phyloP scores from a whole-genome alignment of 2,113 vertebrate species.

The Toxotes jaculatrix region DNA sequence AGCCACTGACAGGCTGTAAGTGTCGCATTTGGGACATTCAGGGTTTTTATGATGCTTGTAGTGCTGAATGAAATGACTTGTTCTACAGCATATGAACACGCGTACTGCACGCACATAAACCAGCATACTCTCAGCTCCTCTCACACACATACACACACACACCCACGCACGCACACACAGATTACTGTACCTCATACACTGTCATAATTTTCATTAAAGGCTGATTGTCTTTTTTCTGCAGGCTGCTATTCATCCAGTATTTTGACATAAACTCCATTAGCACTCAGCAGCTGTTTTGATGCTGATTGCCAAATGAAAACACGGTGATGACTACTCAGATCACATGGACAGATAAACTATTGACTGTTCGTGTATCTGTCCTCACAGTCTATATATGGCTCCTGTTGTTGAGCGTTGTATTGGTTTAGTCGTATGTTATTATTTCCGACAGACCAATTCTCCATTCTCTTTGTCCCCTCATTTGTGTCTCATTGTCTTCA shows the following conservation, averaged over 20 bases:
- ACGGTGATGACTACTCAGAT: slow-evolving; percentile 23
- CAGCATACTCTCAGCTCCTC: not conserved
- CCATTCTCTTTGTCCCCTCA: slow-evolving; percentile 7
- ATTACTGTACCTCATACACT: no score
- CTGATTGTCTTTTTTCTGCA: slow-evolving; percentile 11
- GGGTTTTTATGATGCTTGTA: slow-evolving; percentile 30
- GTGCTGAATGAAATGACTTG: slow-evolving; percentile 9
- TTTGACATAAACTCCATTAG: slow-evolving; percentile 20
- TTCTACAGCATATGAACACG: slow-evolving; percentile 6
- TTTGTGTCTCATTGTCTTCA: slow-evolving; percentile 5
- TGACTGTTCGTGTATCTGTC: slow-evolving; percentile 14
- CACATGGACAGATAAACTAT: slow-evolving; percentile 31
- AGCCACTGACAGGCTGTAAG: slow-evolving; percentile 46
- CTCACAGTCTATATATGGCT: not conserved
- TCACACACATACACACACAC: not conserved
- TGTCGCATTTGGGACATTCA: slow-evolving; percentile 55
- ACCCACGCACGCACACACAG: not conserved
- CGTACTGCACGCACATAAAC: not conserved
- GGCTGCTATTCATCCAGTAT: not conserved
- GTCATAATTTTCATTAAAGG: not conserved
- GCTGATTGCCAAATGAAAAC: slow-evolving; percentile 34
- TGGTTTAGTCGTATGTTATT: not conserved
- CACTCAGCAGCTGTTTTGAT: not conserved
- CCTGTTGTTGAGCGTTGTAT: not conserved
- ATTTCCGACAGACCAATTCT: not conserved